These are phyloP conservation scores for Rattus norvegicus DNA, from an alignment of 2,113 vertebrate species.

Conservation along the genomic window DNA sequence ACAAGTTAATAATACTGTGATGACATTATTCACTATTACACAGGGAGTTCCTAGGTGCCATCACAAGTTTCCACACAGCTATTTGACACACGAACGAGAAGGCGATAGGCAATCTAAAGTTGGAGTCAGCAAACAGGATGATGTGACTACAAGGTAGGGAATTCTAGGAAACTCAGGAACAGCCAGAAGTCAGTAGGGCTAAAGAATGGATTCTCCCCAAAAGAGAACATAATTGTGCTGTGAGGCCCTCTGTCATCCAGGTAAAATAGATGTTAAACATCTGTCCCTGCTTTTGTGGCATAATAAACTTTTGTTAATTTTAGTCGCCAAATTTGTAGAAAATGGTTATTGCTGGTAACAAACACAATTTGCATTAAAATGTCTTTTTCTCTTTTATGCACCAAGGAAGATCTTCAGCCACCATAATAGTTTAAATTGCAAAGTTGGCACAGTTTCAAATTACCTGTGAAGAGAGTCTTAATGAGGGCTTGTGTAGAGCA, in stretches of 20 bases:
- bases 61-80: not conserved
- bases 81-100: not conserved
- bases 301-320: not conserved
- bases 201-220: not conserved
- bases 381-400: not conserved
- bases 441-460: not conserved
- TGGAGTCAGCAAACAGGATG: not conserved
- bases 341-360: not conserved
- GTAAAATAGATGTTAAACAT: not conserved
- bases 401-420: not conserved
- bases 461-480: not conserved
- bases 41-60: not conserved
- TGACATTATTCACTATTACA: not conserved
- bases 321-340: not conserved
- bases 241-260: not conserved
- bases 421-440: not conserved
- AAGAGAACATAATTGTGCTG: not conserved
- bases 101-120: not conserved
- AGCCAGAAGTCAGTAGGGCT: not conserved
- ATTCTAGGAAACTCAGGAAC: not conserved
- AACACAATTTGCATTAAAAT: not conserved
- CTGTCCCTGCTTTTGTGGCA: not conserved
- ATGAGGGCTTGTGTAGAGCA: not conserved
- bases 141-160: not conserved
- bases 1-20: not conserved